Evolutionary conservation across 1,140 invertebrate species (phyloP).

Genomic region (Eulimnadia texana): DNA sequence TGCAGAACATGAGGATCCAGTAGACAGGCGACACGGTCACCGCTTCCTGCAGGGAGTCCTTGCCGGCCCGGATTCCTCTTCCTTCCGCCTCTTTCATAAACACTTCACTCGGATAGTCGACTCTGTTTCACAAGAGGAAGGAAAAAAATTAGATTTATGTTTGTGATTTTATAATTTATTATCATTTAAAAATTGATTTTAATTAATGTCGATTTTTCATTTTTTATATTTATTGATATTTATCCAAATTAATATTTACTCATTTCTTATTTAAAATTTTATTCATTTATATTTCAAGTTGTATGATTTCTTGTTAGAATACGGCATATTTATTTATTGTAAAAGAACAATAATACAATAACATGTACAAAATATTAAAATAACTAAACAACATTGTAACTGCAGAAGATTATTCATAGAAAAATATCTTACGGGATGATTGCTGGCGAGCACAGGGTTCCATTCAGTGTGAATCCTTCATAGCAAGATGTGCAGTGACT

Average conservation of each 20-base stretch:
- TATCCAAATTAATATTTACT: no score
- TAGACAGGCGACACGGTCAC: background rate
- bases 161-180: no score
- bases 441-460: background rate
- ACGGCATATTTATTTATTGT: background rate
- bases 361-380: background rate
- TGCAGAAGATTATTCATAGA: background rate
- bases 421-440: background rate
- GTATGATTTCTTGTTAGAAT: no score
- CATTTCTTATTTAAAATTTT: no score
- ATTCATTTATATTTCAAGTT: no score
- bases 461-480: background rate
- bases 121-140: no score
- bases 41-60: background rate
- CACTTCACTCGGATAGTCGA: background rate
- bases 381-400: no score
- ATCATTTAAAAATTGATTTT: no score
- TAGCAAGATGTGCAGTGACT: background rate
- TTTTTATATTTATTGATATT: no score
- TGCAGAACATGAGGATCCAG: background rate
- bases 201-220: no score
- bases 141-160: no score
- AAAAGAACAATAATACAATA: background rate
- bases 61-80: background rate
- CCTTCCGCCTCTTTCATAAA: conserved; percentile 7